phyloP scores from a whole-genome alignment of 2,797 vertebrate genomes.

The Rachycentron canadum region DNA sequence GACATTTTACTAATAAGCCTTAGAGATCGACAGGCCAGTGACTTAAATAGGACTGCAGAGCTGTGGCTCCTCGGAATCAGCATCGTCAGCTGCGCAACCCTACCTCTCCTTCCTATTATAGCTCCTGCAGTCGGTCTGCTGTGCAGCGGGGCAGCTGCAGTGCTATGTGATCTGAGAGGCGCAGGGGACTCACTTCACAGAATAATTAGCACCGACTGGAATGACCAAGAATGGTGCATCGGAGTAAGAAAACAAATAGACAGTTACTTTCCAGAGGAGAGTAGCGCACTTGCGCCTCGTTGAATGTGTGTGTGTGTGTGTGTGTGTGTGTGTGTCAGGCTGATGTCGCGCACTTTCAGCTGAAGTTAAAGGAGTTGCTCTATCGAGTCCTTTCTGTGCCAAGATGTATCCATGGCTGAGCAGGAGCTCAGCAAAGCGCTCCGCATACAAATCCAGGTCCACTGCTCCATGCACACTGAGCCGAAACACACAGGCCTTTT shows the following conservation, averaged over 20 bases:
- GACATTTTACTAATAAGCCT: conserved; percentile 61
- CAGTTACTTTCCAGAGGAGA: conserved; percentile 20
- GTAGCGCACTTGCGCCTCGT: neutral
- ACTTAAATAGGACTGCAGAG: conserved; percentile 83
- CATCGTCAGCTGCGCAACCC: conserved; percentile 88
- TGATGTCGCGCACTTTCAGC: conserved; percentile 42
- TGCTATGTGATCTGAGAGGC: conserved; percentile 80
- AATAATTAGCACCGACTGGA: conserved; percentile 70
- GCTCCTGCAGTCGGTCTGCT: conserved; percentile 80
- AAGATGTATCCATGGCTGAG: conserved; percentile 64
- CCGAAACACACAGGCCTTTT: conserved; percentile 16
- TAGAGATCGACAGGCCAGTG: conserved; percentile 51
- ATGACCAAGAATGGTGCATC: conserved; percentile 76
- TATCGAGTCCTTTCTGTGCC: conserved; percentile 45
- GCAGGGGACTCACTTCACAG: conserved; percentile 66
- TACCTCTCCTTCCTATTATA: conserved; percentile 90
- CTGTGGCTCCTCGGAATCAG: conserved; percentile 81
- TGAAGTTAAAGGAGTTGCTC: conserved; percentile 70
- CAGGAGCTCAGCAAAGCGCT: conserved; percentile 57
- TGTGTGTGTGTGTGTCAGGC: conserved; percentile 4
- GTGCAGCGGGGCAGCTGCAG: conserved; percentile 82
- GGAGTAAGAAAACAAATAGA: conserved; percentile 30
- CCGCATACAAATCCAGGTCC: conserved; percentile 73
- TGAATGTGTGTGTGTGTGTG: neutral
- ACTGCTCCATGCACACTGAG: conserved; percentile 31